Conservation (phyloP, 2,113 vertebrate species). For the Nibea coibor region DNA sequence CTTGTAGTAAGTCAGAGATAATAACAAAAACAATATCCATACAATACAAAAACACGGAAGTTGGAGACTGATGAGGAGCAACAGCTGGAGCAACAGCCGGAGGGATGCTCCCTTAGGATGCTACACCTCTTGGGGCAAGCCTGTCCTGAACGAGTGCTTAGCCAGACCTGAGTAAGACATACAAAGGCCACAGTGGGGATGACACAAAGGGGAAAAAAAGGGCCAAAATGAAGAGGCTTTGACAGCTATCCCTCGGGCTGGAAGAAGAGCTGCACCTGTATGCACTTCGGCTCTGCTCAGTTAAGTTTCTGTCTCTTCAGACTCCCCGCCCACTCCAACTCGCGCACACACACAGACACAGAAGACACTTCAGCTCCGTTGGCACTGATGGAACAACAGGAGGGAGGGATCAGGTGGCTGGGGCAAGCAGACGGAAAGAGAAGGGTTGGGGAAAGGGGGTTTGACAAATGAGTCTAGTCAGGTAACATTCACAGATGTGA, state of each 20-base stretch:
- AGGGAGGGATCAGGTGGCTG: conserved; percentile 74
- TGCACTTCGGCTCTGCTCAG: conserved; percentile 58
- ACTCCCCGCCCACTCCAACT: conserved; percentile 20
- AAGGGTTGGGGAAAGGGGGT: conserved; percentile 29
- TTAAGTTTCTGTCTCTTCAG: conserved; percentile 48
- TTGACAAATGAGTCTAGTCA: conserved; percentile 80
- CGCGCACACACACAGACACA: conserved; percentile 29
- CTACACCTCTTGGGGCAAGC: conserved; percentile 40
- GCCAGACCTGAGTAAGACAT: conserved; percentile 38
- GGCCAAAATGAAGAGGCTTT: conserved; percentile 52
- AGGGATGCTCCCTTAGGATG: conserved; percentile 43
- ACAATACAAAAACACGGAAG: conserved; percentile 30
- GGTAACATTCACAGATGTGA: conserved; percentile 72
- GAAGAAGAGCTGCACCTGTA: conserved; percentile 70
- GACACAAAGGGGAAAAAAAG: conserved; percentile 29
- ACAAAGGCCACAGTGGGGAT: conserved; percentile 44
- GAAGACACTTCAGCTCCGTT: conserved; percentile 33
- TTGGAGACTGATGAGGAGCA: conserved; percentile 52
- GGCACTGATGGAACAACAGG: conserved; percentile 53
- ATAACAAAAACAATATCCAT: conserved; percentile 69
- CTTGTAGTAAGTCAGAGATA: conserved; percentile 64
- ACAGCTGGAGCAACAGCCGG: conserved; percentile 66
- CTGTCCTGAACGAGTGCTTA: conserved; percentile 43
- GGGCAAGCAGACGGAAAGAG: conserved; percentile 49
- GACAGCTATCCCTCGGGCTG: conserved; percentile 70